Evolutionary conservation across 37 sponge, comb jelly and placozoan species (phyloP), one percentile per base, ranked within the genome.

Genomic region (Crambe crambe): DNA sequence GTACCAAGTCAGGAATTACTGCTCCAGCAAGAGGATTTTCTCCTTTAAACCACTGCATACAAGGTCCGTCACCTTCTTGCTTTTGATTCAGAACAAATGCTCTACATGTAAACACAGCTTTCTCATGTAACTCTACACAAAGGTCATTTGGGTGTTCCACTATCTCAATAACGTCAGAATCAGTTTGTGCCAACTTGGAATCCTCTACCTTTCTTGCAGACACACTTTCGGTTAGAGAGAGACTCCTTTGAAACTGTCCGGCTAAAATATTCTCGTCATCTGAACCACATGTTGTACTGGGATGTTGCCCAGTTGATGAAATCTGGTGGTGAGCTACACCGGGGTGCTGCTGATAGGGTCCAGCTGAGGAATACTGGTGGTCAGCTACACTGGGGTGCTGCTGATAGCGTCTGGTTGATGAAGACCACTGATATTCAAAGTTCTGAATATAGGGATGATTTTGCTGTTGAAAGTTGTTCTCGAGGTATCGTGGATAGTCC

Each of bases 41-140:
- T 27, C 76, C 88, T 67, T 81, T 87, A 65, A 60, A 87, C 88
- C 88, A 87, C 63, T 73, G 66, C 2, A 73, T 62, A 20, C 32
- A 25, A 0, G 82, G 82, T 0, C 43, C 63, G 0, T 35, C 31
- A 6, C 26, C 29, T 0, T 29, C 21, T 6, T 3, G 3, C 56
- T 81, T 62, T 29, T 80, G 69, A 35, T 58, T 36, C 10, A 71
- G 17, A n/a, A 81, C 3, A 1, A 37, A 42, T 26, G 82, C 88
- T 35, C 57, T 70, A 39, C 88, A 87, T 15, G 39, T 54, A 5
- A 87, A 76, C 37, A 60, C 56, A 34, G 44, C 61, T 25, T 56
- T 76, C 54, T 57, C 66, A 37, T 78, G 57, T 42, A 69, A 8
- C 0, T 3, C 17, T 25, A 77, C 80, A 17, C n/a, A 18, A 9